Evolutionary conservation across 2,797 vertebrate species (phyloP), one percentile per base, ranked within the genome.

Genomic region (Microctenopoma stevenorrisi): DNA sequence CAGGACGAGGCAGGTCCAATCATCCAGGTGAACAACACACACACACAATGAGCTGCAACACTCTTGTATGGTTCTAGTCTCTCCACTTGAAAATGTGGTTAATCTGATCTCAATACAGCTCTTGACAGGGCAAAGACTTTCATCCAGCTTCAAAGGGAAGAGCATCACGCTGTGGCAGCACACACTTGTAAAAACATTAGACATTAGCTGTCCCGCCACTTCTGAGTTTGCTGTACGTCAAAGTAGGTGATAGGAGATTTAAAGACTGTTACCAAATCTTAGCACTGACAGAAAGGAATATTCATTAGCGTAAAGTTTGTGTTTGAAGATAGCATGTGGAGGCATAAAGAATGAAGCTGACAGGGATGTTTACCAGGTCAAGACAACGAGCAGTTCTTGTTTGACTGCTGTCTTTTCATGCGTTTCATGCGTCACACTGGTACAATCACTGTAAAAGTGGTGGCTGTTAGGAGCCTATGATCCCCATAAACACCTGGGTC

Each of bases 401-500:
- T 79, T 83, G 59, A 69, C 57, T 68, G 68, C 28, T 47, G 75
- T 86, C 63, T 62, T 81, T 69, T 74, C 64, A 67, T 82, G 67
- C 52, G 64, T 81, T 69, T 74, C 64, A 67, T 82, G 67, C 54
- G 64, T 84, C 82, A 81, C 85, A 89, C 83, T 84, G 88, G 87
- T 53, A 76, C 68, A 68, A 69, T 74, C 77, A 61, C 74, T 73
- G 86, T 82, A 76, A 88, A 88, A 84, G 58, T 37, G 52, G 63
- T 50, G 56, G 60, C 76, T 84, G 69, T 72, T 68, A 82, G 86
- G 69, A 51, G 38, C 63, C 74, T 81, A 75, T 61, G 53, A 84
- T 84, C 79, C 79, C 79, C 70, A 77, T 73, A 80, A 89, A 81
- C 64, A 53, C 88, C 88, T 90, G 91, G 86, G 78, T 72, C 74